These are phyloP conservation scores for Cyprinus carpio DNA, from an alignment of 2,113 vertebrate species.

Conservation along the genomic window DNA sequence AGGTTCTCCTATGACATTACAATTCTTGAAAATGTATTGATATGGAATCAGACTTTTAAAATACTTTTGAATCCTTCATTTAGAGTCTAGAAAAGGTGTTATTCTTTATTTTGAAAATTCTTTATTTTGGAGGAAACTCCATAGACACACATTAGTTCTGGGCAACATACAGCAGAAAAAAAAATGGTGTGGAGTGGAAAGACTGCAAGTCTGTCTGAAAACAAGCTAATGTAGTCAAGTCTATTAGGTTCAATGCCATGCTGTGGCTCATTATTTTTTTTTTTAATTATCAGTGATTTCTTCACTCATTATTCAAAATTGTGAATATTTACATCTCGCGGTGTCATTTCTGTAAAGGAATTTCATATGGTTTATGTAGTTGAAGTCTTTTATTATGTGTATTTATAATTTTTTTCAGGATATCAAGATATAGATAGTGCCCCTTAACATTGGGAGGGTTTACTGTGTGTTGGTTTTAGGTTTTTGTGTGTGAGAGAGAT, in stretches of 20 bases:
- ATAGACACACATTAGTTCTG: slow-evolving; percentile 3
- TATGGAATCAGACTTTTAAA: no score
- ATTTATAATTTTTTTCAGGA: background rate
- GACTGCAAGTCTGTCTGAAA: background rate
- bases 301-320: background rate
- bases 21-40: no score
- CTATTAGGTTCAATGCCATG: slow-evolving; percentile 1
- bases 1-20: no score
- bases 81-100: no score
- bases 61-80: no score
- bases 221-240: background rate
- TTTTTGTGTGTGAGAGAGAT: slow-evolving; percentile 5
- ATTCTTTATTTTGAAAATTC: background rate
- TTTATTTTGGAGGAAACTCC: background rate
- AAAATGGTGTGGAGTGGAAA: background rate
- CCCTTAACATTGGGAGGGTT: background rate
- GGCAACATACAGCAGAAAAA: background rate
- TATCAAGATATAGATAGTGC: background rate
- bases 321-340: background rate
- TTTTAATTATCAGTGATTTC: background rate
- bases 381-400: background rate
- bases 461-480: background rate
- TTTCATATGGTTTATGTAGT: background rate
- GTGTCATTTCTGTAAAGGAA: background rate
- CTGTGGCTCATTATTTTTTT: background rate